Conservation (phyloP, 1,140 invertebrate genomes). For the Scaptomyza graminum region DNA sequence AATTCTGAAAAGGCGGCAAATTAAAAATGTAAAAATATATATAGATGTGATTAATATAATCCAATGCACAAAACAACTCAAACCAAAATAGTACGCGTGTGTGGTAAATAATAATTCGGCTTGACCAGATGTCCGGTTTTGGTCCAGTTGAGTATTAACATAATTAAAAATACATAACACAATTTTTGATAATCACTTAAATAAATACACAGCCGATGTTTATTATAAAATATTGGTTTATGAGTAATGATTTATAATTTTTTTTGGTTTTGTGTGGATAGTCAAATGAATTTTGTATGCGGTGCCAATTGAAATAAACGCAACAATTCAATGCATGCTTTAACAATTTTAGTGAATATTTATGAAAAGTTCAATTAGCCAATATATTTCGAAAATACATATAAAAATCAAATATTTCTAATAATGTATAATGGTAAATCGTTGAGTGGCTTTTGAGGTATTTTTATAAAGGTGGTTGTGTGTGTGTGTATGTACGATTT, state of each 20-base stretch:
- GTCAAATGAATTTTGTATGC: constrained; percentile 22
- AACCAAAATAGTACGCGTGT: constrained; percentile 7
- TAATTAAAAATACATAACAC: constrained; percentile 52
- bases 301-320: constrained; percentile 62
- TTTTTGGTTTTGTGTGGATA: constrained; percentile 7
- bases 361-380: constrained; percentile 39
- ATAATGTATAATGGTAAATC: constrained; percentile 16
- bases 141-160: constrained; percentile 22
- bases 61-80: constrained; percentile 43
- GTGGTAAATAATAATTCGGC: constrained; percentile 8
- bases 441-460: neutral
- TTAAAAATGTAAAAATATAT: constrained; percentile 53
- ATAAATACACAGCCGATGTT: constrained; percentile 52
- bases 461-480: neutral
- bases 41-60: constrained; percentile 12
- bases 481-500: constrained; percentile 32
- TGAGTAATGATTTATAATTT: constrained; percentile 12
- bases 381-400: constrained; percentile 26
- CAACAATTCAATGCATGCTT: constrained; percentile 68
- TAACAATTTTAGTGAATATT: constrained; percentile 49
- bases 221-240: constrained; percentile 46
- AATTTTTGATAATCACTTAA: constrained; percentile 58
- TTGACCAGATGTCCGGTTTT: constrained; percentile 3
- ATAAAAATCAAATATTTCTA: constrained; percentile 23
- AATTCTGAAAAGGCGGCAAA: constrained; percentile 67